Percentiles rank a stretch among this genome's conserved stretches.
Evolutionary conservation across 2,888 invertebrate species (phyloP).

Genomic region (Lasioglossum figueresi): DNA sequence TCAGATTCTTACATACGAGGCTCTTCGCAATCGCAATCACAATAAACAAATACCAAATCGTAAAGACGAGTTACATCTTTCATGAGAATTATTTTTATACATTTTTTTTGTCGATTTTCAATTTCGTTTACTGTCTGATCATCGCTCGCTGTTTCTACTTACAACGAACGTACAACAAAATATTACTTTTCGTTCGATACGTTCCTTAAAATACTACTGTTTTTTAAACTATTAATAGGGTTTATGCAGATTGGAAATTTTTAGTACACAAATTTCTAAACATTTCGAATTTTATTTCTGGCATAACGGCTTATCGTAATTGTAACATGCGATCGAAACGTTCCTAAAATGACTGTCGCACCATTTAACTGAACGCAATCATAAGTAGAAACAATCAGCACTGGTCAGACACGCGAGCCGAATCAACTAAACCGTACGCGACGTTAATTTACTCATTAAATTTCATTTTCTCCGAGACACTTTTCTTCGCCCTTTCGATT

Average conservation of each 20-base stretch:
- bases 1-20: not conserved
- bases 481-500: not conserved
- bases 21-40: not conserved
- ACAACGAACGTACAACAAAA: not conserved
- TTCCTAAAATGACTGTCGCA: not conserved
- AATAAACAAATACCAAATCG: not conserved
- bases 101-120: not conserved
- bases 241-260: no score
- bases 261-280: not conserved
- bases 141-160: not conserved
- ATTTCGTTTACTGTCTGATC: not conserved
- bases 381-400: not conserved
- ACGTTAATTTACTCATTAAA: not conserved
- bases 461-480: not conserved
- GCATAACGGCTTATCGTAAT: not conserved
- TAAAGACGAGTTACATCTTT: not conserved
- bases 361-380: not conserved
- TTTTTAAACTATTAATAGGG: no score
- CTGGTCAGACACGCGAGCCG: not conserved
- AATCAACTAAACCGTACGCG: not conserved
- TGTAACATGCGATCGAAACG: not conserved
- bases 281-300: not conserved
- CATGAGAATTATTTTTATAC: not conserved
- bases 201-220: no score
- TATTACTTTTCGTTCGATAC: not conserved